Evolutionary conservation across 2,888 invertebrate genomes (phyloP).

Genomic region (Tenthredo amoena): DNA sequence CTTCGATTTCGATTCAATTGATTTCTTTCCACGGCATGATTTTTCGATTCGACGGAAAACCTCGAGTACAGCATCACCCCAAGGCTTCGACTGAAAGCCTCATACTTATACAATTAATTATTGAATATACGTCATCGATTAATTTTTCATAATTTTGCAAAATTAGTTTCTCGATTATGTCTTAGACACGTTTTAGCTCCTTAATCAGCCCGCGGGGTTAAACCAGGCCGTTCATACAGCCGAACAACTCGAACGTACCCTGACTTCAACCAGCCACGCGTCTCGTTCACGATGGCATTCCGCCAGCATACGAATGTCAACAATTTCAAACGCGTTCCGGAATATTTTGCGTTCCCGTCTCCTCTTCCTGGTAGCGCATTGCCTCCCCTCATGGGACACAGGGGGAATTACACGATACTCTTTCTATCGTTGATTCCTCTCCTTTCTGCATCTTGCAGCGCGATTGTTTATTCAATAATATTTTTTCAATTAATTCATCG

Average conservation of each 20-base stretch:
- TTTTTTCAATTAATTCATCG: no score
- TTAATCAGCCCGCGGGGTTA: conserved; percentile 7
- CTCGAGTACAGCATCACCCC: not conserved
- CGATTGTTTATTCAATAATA: not conserved
- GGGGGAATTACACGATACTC: not conserved
- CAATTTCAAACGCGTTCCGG: conserved; percentile 48
- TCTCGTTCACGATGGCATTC: conserved; percentile 38
- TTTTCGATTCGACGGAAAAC: no score
- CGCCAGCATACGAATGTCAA: conserved; percentile 45
- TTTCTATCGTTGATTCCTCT: not conserved
- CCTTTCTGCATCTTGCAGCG: not conserved
- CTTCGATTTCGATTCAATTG: no score
- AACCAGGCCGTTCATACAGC: not conserved
- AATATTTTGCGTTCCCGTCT: conserved; percentile 18
- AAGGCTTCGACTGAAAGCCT: not conserved
- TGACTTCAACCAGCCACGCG: not conserved
- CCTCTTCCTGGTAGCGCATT: conserved; percentile 32
- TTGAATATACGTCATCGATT: not conserved
- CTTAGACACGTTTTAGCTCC: not conserved
- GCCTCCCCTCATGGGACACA: not conserved
- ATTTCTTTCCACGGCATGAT: no score
- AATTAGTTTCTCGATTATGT: not conserved
- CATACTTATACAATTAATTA: not conserved
- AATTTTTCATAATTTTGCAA: conserved; percentile 4
- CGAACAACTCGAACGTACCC: not conserved